Evolutionary conservation across 2,797 vertebrate species (phyloP), one percentile per base, ranked within the genome.

Genomic region (Triplophysa bombifrons): DNA sequence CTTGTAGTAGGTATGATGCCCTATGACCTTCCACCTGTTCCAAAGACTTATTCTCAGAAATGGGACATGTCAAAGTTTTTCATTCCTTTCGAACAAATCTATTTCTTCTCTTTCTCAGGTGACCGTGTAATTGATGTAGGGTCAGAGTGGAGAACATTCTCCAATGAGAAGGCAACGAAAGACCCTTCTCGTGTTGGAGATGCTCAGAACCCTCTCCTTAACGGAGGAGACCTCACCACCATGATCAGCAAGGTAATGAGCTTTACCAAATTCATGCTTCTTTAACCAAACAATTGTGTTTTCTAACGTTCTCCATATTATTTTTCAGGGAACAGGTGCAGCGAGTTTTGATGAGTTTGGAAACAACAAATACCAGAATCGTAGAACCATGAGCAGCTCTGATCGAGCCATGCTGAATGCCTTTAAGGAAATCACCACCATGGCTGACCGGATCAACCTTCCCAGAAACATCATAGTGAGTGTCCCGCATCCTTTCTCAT

Each of bases 301-400:
- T 44, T 12, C 6, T 17, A 14, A 10, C 3, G 7, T 19, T 63
- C 58, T 70, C 25, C 56, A 13, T 55, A 2, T 78, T n/a, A 4
- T 1, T 27, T 72, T 56, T 14, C 88, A 99, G 97, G 98, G 98
- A 76, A 99, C 98, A 8, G 98, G 98, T 48, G 94, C 98, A 11
- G 98, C 98, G 41, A 99, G 98, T 88, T 99, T 99, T 87, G 98
- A 99, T 64, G 98, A 99, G 88, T 99, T 98, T 64, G 98, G 98
- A 38, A 99, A 99, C 91, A 96, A 95, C 0, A 99, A 99, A 89
- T 99, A 99, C 87, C 98, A 98, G 81, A 99, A 99, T 88, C 95
- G 97, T 12, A 93, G 98, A 85, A 98, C 97, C 51, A 98, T 99
- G 97, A 98, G 96, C 91, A 99, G 96, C 87, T 98, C 96, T 0